phyloP scores from a whole-genome alignment of 2,888 invertebrate species.

The Trichopoda pennipes region DNA sequence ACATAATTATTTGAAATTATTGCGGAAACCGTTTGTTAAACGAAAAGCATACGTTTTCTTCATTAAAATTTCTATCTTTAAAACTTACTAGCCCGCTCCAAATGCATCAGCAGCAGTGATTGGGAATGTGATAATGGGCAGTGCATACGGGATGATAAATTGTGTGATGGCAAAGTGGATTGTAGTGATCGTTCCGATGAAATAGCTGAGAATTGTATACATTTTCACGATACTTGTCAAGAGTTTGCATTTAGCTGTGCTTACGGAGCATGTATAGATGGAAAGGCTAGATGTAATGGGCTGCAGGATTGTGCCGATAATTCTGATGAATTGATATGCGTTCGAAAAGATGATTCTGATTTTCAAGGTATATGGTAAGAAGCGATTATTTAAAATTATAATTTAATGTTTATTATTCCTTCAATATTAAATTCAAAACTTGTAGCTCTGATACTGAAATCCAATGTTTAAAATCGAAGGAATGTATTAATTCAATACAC shows the following conservation, averaged over 20 bases:
- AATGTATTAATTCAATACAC: conserved; percentile 72
- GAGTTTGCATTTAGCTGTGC: conserved; percentile 79
- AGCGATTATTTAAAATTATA: neutral
- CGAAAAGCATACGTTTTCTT: neutral
- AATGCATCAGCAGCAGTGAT: conserved; percentile 68
- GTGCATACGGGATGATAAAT: conserved; percentile 73
- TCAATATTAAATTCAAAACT: no score
- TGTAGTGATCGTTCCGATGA: conserved; percentile 78
- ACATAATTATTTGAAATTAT: neutral
- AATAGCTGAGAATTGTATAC: conserved; percentile 73
- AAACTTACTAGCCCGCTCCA: conserved; percentile 42
- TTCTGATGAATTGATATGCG: conserved; percentile 70
- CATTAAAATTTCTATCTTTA: neutral
- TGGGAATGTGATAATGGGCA: conserved; percentile 75
- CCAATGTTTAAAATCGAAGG: conserved; percentile 73
- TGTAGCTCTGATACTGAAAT: conserved; percentile 39
- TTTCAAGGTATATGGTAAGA: conserved; percentile 62
- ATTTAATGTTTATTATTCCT: no score
- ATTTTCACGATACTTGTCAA: conserved; percentile 80
- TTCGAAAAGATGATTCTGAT: conserved; percentile 19
- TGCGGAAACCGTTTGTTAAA: no score
- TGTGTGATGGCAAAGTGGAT: conserved; percentile 75
- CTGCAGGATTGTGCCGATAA: conserved; percentile 71
- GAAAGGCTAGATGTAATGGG: conserved; percentile 68
- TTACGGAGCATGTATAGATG: conserved; percentile 76